Conservation (phyloP, 1,140 invertebrate species). For the Hylaeus volcanicus region DNA sequence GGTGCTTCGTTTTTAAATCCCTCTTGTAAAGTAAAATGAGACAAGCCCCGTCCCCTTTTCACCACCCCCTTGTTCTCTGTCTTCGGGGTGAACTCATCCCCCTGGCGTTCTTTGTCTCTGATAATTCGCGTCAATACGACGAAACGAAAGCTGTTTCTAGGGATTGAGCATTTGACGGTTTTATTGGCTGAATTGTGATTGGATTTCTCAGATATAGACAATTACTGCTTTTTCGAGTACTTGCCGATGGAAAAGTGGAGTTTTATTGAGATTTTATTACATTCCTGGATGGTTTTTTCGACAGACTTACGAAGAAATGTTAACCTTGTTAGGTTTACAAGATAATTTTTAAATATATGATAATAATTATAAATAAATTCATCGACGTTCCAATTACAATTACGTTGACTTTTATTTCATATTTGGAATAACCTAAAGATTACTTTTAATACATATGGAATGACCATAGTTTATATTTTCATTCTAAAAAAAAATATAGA, state of each 20-base stretch:
- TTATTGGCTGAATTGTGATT: slow-evolving; percentile 64
- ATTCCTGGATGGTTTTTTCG: too few relatives aligned
- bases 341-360: too few relatives aligned
- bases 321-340: too few relatives aligned
- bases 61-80: neutral
- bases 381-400: too few relatives aligned
- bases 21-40: slow-evolving; percentile 79
- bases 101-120: slow-evolving; percentile 56
- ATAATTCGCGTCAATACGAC: slow-evolving; percentile 64
- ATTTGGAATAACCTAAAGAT: too few relatives aligned
- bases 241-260: neutral
- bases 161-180: slow-evolving; percentile 64
- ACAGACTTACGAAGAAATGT: too few relatives aligned
- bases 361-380: too few relatives aligned
- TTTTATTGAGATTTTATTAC: neutral
- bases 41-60: slow-evolving; percentile 64
- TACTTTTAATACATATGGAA: too few relatives aligned
- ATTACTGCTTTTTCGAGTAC: neutral
- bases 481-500: too few relatives aligned
- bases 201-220: slow-evolving; percentile 38
- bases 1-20: slow-evolving; percentile 80
- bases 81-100: slow-evolving; percentile 42
- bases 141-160: slow-evolving; percentile 43
- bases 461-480: too few relatives aligned
- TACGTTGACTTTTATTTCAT: too few relatives aligned